Base-by-base conservation (phyloP, 2,797 vertebrate species). In the Anabas testudineus region DNA sequence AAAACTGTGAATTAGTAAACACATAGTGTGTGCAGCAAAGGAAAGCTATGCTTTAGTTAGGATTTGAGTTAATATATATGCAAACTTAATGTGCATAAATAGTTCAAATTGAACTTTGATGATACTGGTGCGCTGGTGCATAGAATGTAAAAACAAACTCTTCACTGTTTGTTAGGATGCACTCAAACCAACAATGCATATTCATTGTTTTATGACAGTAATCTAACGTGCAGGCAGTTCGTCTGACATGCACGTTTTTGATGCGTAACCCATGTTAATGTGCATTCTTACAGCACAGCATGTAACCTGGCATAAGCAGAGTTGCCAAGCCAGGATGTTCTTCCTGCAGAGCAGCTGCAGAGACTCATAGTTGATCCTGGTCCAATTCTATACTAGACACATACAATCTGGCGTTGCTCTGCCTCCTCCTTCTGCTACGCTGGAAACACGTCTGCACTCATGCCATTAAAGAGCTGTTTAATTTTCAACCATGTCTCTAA, bases 301-400 rank as follows among this genome's bases (percentile, higher is more conserved):
- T 62, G 66, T 18, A 34, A 60, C 10, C 36, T 32, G 37, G n/a
- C n/a, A 59, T 30, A n/a, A 53, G 67, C 32, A 51, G 37, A 68
- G 64, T 43, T 7, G 15, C 22, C 46, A 30, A 60, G 49, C 16
- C 42, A 13, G 56, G 61, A 69, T 57, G 77, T 56, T 74, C 56
- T 67, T 56, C 60, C 45, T 63, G 56, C 56, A 51, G 52, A 75
- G 54, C 76, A 78, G 76, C 41, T 78, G 79, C 46, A 43, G 34
- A 36, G 56, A 63, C 54, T 67, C 57, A 67, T 0, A 24, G 30
- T n/a, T 79, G 72, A 71, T 63, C 55, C 18, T 10, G 32, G 45
- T 67, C 62, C 76, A 67, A 7, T 37, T 60, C 73, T 68, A 53
- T 32, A 49, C 62, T 2, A 19, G 47, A 76, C 76, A 43, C 71